Base-by-base conservation (phyloP, 2,888 invertebrate genomes). In the Gnatocerus cornutus region DNA sequence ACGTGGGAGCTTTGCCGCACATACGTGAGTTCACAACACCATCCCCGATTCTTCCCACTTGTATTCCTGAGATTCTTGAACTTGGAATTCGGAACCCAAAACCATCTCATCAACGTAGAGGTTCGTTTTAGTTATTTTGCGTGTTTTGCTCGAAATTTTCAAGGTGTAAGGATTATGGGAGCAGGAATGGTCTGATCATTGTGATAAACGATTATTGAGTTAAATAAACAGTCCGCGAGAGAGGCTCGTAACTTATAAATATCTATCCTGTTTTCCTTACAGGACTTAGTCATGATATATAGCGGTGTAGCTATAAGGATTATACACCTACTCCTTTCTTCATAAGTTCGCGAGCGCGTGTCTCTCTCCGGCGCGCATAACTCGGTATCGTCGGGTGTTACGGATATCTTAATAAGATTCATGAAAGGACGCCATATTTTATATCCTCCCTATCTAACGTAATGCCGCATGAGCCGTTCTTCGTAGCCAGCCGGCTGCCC, bases 401-500 rank as follows among this genome's bases (percentile, higher is more conserved):
- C 87, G 90, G 90, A 90, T 91, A 91, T 90, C 90, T 90, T 91
- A 91, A 91, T 91, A 91, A 91, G 91, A 91, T 91, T 91, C 91
- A 91, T 91, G 91, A 91, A 91, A 91, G 91, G 90, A 89, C 89
- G 90, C 90, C 90, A 91, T 92, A 92, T 91, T 91, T 91, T 91
- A 91, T 91, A 89, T 89, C 89, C 83, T 88, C 87, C 87, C 86
- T 88, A 83, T 83, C 82, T 82, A 78, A 77, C 78, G 83, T 83
- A 83, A 83, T 84, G 81, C 83, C 78, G 78, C 79, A 78, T 80
- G 81, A 82, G 83, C 81, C 79, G 78, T 77, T 75, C 73, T 73
- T 74, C 74, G 74, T 75, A 72, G 74, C 75, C 72, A 72, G 74
- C 76, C 77, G 77, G 76, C 77, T 79, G 79, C 77, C 78, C 78